Evolutionary conservation across 1,140 invertebrate genomes (phyloP).

Genomic region (Drosophila quadrilineata): DNA sequence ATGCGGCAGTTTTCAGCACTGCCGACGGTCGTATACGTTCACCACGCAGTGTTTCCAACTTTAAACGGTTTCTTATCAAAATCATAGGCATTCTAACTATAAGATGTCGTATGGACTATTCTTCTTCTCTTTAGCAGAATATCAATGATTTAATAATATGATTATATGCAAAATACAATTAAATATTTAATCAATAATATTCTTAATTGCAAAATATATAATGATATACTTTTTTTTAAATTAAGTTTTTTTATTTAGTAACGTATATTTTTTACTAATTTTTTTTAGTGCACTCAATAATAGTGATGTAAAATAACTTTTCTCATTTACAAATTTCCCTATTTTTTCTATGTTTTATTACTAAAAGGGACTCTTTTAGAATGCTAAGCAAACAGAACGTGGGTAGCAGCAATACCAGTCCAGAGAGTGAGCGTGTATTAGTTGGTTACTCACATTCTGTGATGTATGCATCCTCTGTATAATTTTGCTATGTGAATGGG

Average conservation of each 20-base stretch:
- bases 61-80: no score
- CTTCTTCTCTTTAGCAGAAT: no score
- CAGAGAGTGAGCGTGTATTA: constrained; percentile 21
- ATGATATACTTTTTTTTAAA: no score
- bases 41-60: no score
- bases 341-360: constrained; percentile 54
- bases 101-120: no score
- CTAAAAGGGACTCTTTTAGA: constrained; percentile 78
- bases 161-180: no score
- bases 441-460: constrained; percentile 45
- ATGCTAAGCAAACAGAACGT: constrained; percentile 78
- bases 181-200: no score
- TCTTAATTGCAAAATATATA: no score
- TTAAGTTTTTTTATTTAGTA: no score
- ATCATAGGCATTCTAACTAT: no score
- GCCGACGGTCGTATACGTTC: no score
- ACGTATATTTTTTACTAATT: neutral
- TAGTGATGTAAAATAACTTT: neutral
- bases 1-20: constrained; percentile 58
- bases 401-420: constrained; percentile 59
- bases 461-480: constrained; percentile 61
- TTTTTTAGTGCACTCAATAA: neutral
- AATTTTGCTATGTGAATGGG: constrained; percentile 49
- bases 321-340: neutral
- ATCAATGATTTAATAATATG: no score